Percentiles rank a stretch among this genome's conserved stretches.
Evolutionary conservation across 2,113 vertebrate genomes (phyloP).

Genomic region (Toxotes chatareus): DNA sequence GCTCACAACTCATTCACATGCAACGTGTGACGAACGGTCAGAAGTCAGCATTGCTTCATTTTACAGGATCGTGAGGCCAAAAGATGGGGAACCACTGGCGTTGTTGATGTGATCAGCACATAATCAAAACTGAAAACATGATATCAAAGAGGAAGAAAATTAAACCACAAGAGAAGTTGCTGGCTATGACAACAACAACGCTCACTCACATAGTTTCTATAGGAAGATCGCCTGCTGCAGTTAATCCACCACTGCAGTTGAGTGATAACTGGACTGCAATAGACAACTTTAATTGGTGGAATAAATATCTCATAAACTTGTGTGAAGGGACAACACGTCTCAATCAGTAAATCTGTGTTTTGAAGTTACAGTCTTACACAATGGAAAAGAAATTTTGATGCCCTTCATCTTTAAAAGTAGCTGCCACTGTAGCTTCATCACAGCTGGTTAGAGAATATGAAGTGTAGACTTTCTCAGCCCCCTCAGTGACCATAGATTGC

Average conservation of each 20-base stretch:
- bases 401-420: no score
- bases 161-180: not conserved
- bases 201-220: not conserved
- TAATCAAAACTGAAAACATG: not conserved
- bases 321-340: not conserved
- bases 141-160: conserved; percentile 22
- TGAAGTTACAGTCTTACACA: no score
- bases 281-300: not conserved
- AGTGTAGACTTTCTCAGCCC: not conserved
- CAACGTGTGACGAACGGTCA: no score
- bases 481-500: not conserved
- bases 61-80: not conserved
- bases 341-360: not conserved
- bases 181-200: not conserved
- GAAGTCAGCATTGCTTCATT: not conserved
- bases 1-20: no score
- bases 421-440: no score
- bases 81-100: not conserved
- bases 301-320: not conserved
- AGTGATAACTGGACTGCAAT: not conserved
- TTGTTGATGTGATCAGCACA: not conserved
- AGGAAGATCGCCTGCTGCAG: not conserved
- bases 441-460: no score
- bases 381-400: no score
- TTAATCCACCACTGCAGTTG: not conserved